Percentiles rank a stretch among this genome's conserved stretches.
These are phyloP conservation scores for Mugil cephalus DNA, from an alignment of 2,113 vertebrate species.

Conservation along the genomic window DNA sequence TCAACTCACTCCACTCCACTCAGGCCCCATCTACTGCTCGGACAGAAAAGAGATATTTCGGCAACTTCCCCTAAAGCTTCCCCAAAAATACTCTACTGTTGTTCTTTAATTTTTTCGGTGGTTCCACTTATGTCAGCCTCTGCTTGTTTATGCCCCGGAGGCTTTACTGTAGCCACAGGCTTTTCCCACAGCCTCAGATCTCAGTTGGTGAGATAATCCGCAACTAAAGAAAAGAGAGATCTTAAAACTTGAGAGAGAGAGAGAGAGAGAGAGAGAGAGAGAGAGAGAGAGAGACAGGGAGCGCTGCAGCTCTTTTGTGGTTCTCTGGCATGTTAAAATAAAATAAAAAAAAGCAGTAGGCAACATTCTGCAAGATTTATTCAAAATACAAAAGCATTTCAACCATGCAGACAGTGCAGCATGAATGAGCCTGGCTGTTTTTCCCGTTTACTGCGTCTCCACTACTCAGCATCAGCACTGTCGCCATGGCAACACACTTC, in stretches of 20 bases:
- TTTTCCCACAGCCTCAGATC: conserved; percentile 33
- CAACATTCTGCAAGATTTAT: neutral
- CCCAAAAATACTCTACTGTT: conserved; percentile 38
- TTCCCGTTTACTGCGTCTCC: conserved; percentile 14
- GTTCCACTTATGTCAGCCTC: conserved; percentile 32
- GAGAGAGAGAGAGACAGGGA: conserved; percentile 20
- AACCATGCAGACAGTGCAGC: conserved; percentile 8
- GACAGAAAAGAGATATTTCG: conserved; percentile 25
- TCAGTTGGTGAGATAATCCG: conserved; percentile 29
- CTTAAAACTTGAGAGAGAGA: neutral
- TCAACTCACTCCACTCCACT: neutral
- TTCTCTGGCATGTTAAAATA: neutral
- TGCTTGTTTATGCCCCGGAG: conserved; percentile 22
- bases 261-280: conserved; percentile 18
- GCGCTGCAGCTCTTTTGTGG: conserved; percentile 23
- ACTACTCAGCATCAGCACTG: conserved; percentile 41
- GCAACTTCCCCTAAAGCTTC: conserved; percentile 43
- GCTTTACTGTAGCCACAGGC: conserved; percentile 51
- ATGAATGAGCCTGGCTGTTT: conserved; percentile 9
- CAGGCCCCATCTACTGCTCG: conserved; percentile 13
- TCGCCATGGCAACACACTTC: conserved; percentile 69
- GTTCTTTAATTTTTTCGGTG: conserved; percentile 35
- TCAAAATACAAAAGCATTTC: neutral
- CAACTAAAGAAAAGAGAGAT: conserved; percentile 4
- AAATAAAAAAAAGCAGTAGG: too few species aligned